phyloP scores from a whole-genome alignment of 2,888 invertebrate genomes.

The Itoplectis maculator region DNA sequence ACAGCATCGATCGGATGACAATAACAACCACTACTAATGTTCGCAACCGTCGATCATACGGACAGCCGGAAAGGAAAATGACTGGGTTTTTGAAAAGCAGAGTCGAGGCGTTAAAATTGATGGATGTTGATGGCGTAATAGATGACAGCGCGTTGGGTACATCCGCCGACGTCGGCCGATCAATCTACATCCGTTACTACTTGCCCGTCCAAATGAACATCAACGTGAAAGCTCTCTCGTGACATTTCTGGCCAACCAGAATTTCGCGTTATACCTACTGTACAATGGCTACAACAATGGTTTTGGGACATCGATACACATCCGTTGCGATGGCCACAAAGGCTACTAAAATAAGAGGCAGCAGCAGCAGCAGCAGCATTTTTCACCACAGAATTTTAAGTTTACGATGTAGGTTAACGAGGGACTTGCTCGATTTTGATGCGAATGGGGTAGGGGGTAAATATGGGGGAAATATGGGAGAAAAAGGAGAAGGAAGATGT shows the following conservation, averaged over 20 bases:
- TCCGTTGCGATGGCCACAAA: slow-evolving; percentile 1
- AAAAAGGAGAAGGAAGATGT: slow-evolving; percentile 16
- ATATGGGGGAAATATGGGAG: slow-evolving; percentile 14
- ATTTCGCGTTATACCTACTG: slow-evolving; percentile 8
- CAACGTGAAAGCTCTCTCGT: slow-evolving; percentile 47
- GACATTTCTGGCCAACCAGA: slow-evolving; percentile 42
- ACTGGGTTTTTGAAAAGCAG: slow-evolving; percentile 43
- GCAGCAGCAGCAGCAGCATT: not conserved
- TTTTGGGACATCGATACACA: not conserved
- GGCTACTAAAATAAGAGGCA: not conserved
- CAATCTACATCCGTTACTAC: slow-evolving; percentile 64
- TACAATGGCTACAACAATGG: slow-evolving; percentile 7
- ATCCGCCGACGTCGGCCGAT: slow-evolving; percentile 46
- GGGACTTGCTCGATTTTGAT: too few relatives aligned
- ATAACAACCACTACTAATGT: not conserved
- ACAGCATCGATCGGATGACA: not conserved
- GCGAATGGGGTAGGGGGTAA: slow-evolving; percentile 10
- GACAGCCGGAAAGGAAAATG: slow-evolving; percentile 20
- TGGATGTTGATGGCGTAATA: slow-evolving; percentile 58
- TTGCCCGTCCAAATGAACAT: slow-evolving; percentile 51
- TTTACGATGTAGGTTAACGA: not conserved
- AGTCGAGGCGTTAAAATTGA: slow-evolving; percentile 60
- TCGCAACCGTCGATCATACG: not conserved
- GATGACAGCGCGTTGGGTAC: slow-evolving; percentile 31
- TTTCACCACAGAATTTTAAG: not conserved